Conservation (phyloP, 2,797 vertebrate species). For the Sebastes steindachneri region DNA sequence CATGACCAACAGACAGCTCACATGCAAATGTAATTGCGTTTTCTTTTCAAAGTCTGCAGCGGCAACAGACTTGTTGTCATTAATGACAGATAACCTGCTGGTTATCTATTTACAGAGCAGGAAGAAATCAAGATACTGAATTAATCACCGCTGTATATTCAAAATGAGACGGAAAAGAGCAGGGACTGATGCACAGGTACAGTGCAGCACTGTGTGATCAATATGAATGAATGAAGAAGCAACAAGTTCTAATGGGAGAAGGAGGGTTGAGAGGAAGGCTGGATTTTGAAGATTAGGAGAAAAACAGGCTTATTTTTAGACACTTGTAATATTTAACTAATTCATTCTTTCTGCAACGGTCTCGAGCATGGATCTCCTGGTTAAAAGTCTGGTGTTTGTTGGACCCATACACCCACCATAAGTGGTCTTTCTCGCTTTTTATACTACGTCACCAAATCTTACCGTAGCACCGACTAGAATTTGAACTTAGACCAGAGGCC, state of each 20-base stretch:
- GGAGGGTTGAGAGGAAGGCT: not conserved
- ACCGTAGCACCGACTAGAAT: not conserved
- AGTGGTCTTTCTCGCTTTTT: no score
- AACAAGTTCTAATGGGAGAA: not conserved
- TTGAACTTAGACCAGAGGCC: not conserved
- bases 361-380: no score
- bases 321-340: not conserved
- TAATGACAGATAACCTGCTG: slow-evolving; percentile 4
- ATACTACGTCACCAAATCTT: no score
- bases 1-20: slow-evolving; percentile 28
- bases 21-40: slow-evolving; percentile 18
- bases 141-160: not conserved
- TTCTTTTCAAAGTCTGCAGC: not conserved
- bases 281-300: not conserved
- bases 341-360: not conserved
- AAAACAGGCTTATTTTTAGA: not conserved
- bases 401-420: no score
- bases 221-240: not conserved
- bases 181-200: not conserved
- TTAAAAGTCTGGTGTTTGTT: no score
- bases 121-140: slow-evolving; percentile 7
- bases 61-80: not conserved
- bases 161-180: not conserved
- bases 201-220: not conserved
- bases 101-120: slow-evolving; percentile 16